Evolutionary conservation across 2,888 invertebrate genomes (phyloP), one percentile per base, ranked within the genome.

Genomic region (Trichacis sp.): DNA sequence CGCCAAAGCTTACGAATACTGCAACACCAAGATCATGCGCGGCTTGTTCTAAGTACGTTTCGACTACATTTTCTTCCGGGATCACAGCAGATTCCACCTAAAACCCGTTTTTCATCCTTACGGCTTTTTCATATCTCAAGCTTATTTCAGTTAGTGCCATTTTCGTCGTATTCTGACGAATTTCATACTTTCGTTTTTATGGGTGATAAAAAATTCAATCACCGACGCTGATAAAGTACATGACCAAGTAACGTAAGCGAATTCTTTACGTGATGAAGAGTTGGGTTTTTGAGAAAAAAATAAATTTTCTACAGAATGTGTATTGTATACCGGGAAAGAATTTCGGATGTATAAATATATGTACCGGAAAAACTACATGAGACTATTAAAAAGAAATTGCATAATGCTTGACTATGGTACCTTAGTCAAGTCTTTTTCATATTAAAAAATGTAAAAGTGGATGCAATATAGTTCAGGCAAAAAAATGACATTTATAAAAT

Each of bases 41-140:
- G 71, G 69, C 71, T 70, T 72, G 71, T 76, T 77, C 73, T 80
- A 79, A 80, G 76, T 77, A 80, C 80, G 80, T 80, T 77, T 79
- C 73, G 70, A 73, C 75, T 73, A 78, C 79, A 78, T 80, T 79
- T 80, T 77, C 72, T 68, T 49, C 68, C 51, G 63, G 59, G 69
- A 65, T 73, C 65, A 69, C 68, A 68, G 58, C 68, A 63, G 61
- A 49, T 70, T 68, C 71, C 60, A 11, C 49, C 40, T 55, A 46
- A 38, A 38, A 8, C 29, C 55, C 29, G 55, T 30, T 55, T 55
- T 20, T 42, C 18, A 19, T 40, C 36, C 30, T 33, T 38, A 18
- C 15, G 19, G 33, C 15, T 50, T 50, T 12, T 46, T 24, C 36
- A 11, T 17, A 45, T 9, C 18, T 12, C 15, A 36, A 43, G 33